Conservation (phyloP, 2,888 invertebrate species). For the Ennomos erosarius region DNA sequence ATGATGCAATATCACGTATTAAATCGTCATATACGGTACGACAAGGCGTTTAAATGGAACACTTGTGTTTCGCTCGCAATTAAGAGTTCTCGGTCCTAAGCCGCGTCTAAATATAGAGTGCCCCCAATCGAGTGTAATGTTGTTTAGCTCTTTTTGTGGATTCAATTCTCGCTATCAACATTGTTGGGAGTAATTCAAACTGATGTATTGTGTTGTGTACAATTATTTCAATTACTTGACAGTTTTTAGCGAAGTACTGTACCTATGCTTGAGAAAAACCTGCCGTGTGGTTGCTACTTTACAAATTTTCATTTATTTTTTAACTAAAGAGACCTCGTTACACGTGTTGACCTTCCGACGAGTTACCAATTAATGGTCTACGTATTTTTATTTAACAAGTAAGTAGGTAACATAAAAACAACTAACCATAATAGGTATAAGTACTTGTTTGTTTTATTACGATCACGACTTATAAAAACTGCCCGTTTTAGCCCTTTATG, state of each 20-base stretch:
- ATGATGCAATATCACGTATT: slow-evolving; percentile 27
- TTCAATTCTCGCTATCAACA: background rate
- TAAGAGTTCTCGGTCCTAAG: background rate
- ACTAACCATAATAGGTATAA: slow-evolving; percentile 61
- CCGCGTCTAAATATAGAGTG: slow-evolving; percentile 14
- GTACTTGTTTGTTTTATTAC: too few species aligned
- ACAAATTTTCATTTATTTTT: background rate
- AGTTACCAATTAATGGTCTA: slow-evolving; percentile 24
- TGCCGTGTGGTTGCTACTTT: background rate
- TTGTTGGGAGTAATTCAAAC: background rate
- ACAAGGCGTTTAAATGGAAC: slow-evolving; percentile 15
- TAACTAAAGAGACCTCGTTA: slow-evolving; percentile 15
- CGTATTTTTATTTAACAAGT: slow-evolving; percentile 36
- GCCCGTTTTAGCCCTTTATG: too few species aligned
- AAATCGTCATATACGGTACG: slow-evolving; percentile 22
- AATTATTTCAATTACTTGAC: too few species aligned
- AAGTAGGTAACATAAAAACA: slow-evolving; percentile 36
- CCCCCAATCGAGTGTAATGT: slow-evolving; percentile 5
- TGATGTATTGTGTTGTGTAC: too few species aligned
- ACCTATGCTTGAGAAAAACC: too few species aligned
- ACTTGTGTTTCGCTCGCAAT: slow-evolving; percentile 13
- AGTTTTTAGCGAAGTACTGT: too few species aligned
- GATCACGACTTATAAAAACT: too few species aligned
- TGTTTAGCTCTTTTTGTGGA: slow-evolving; percentile 4
- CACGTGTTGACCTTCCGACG: slow-evolving; percentile 34